Conservation (phyloP, 2,797 vertebrate species). For the Diplodus sargus region DNA sequence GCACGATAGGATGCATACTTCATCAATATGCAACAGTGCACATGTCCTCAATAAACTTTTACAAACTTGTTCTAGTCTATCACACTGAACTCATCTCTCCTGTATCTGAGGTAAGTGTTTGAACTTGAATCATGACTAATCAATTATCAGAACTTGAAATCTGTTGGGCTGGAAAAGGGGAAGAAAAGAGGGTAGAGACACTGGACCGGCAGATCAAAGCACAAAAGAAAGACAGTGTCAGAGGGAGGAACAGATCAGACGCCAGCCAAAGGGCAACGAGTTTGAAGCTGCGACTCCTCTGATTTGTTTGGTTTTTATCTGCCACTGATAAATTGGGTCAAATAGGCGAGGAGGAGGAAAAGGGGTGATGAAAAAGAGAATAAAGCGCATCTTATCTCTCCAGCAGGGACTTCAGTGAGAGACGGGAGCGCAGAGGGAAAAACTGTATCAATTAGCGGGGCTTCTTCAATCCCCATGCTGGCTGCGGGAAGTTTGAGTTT, state of each 20-base stretch:
- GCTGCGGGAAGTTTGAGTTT: conserved; percentile 48
- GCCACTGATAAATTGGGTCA: conserved; percentile 73
- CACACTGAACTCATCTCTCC: conserved; percentile 3
- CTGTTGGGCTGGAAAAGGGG: neutral
- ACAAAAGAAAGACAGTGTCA: conserved; percentile 25
- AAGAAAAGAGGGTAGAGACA: conserved; percentile 6
- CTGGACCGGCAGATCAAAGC: conserved; percentile 52
- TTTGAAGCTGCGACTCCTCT: conserved; percentile 49
- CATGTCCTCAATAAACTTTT: neutral
- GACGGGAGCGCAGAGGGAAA: conserved; percentile 33
- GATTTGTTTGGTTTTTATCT: conserved; percentile 77
- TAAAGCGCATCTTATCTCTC: conserved; percentile 60
- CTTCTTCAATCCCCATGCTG: conserved; percentile 39
- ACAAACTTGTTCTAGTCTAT: neutral
- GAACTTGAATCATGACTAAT: conserved; percentile 21
- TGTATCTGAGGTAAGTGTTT: conserved; percentile 8
- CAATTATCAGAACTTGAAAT: conserved; percentile 35
- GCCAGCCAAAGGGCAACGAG: conserved; percentile 52
- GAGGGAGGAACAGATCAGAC: conserved; percentile 32
- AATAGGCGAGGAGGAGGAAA: conserved; percentile 54
- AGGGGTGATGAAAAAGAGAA: conserved; percentile 56
- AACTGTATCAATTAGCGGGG: conserved; percentile 60
- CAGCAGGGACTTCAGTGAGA: conserved; percentile 39
- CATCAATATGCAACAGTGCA: neutral
- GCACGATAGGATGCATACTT: no score